Percentiles rank a stretch among this genome's conserved stretches.
Conservation (phyloP, 2,797 vertebrate species). For the Fundulus diaphanus region DNA sequence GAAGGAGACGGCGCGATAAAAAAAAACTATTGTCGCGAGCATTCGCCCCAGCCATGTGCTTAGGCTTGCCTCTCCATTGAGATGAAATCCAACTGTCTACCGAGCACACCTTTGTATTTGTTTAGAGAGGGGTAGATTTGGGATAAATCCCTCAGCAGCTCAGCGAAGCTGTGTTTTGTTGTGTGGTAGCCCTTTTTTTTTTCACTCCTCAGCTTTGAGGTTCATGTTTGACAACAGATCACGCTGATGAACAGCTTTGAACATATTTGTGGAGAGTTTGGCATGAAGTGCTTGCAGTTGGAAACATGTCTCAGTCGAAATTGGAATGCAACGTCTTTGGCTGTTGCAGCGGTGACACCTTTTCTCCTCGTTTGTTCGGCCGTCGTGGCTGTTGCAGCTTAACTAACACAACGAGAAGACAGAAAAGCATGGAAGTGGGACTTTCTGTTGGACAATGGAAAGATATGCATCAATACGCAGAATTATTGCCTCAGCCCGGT, state of each 20-base stretch:
- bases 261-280: constrained; percentile 5
- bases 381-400: neutral
- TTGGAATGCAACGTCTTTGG: neutral
- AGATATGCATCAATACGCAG: neutral
- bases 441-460: neutral
- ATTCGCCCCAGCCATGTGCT: constrained; percentile 72
- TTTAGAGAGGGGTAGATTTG: constrained; percentile 81
- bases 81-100: constrained; percentile 73
- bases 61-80: constrained; percentile 73
- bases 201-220: constrained; percentile 43
- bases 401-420: neutral
- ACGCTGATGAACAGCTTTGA: constrained; percentile 36
- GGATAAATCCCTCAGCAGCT: constrained; percentile 74
- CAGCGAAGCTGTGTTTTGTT: constrained; percentile 48
- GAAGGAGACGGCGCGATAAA: constrained; percentile 68
- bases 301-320: neutral
- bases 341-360: constrained; percentile 6
- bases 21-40: constrained; percentile 53
- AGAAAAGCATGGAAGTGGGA: neutral
- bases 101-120: constrained; percentile 81
- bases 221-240: constrained; percentile 40
- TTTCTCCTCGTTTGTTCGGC: constrained; percentile 20
- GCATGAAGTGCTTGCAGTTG: constrained; percentile 5
- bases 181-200: constrained; percentile 11
- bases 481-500: neutral